phyloP scores from a whole-genome alignment of 2,113 vertebrate species.

The Caretta caretta region DNA sequence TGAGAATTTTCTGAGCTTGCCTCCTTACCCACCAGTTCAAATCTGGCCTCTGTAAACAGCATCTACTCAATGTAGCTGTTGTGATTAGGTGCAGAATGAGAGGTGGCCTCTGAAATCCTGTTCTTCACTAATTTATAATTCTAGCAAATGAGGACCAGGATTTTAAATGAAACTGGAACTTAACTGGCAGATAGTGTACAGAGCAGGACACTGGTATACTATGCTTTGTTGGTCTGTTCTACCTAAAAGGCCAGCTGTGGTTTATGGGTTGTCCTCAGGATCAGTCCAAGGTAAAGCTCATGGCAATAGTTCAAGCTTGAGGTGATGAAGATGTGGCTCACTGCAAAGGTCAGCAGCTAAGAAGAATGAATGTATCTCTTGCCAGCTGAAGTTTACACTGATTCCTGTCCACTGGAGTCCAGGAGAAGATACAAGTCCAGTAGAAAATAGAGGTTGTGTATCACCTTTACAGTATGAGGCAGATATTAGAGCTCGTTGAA shows the following conservation, averaged over 20 bases:
- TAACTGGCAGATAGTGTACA: not conserved
- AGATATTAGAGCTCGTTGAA: not conserved
- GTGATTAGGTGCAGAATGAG: not conserved
- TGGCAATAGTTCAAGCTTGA: not conserved
- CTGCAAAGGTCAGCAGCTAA: not conserved
- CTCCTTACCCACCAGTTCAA: not conserved
- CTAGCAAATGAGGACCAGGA: not conserved
- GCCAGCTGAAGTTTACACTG: not conserved
- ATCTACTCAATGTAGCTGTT: not conserved
- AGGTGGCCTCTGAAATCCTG: not conserved
- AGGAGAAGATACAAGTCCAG: not conserved
- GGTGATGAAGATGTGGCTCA: not conserved
- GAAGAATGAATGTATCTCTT: not conserved
- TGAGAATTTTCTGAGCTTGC: not conserved
- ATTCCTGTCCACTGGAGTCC: not conserved
- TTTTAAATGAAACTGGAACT: not conserved
- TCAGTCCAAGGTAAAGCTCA: not conserved
- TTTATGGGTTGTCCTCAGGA: not conserved
- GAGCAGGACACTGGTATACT: not conserved
- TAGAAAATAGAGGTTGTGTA: not conserved
- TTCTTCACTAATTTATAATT: not conserved
- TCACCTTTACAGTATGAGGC: not conserved
- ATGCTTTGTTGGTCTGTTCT: not conserved
- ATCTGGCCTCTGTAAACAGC: not conserved
- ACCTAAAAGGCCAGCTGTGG: not conserved